Base-by-base conservation (phyloP, 2,113 vertebrate genomes). In the Grammomys dolichurus region DNA sequence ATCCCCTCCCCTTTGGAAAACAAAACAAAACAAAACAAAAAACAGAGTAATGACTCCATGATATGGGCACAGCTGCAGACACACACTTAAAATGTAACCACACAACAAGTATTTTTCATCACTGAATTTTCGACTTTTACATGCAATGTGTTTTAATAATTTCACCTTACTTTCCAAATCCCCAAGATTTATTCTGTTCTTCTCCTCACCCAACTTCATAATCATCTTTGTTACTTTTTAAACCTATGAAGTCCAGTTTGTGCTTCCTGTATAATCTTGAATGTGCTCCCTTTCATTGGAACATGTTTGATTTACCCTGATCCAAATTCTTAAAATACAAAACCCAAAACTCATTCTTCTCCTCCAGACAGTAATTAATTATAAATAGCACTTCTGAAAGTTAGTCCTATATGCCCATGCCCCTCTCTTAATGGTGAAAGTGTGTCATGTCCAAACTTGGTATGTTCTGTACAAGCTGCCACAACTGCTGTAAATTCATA, bases 21-120 rank as follows among this genome's bases (percentile, higher is more conserved):
- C n/a, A n/a, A 40, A 40, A 40, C 40, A 40, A 40, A 40, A 40
- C 40, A 2, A 40, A 40, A 40, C 40, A 40, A 2, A 82, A 94
- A 95, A 86, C 80, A 48, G 11, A 63, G 1, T 81, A 96, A 36
- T 90, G 33, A 48, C 63, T 75, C 63, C 10, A 91, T 70, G 17
- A 91, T 73, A 77, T 76, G 87, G 87, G 65, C 65, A 87, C n/a
- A 93, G 93, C n/a, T 89, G 12, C 31, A 81, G 8, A 43, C 51
- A 89, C 72, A 72, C 48, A 85, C 40, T 91, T 96, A 43, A 77
- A 60, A 95, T 43, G 36, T 75, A 31, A 65, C 17, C 12, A 46
- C 77, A 77, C 40, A 72, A 72, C 14, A 36, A 48, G 22, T n/a
- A 11, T 67, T 87, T 87, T 40, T 48, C 43, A 20, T 67, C 26